Conservation (phyloP, 2,888 invertebrate genomes). For the Amphipoea lucens region DNA sequence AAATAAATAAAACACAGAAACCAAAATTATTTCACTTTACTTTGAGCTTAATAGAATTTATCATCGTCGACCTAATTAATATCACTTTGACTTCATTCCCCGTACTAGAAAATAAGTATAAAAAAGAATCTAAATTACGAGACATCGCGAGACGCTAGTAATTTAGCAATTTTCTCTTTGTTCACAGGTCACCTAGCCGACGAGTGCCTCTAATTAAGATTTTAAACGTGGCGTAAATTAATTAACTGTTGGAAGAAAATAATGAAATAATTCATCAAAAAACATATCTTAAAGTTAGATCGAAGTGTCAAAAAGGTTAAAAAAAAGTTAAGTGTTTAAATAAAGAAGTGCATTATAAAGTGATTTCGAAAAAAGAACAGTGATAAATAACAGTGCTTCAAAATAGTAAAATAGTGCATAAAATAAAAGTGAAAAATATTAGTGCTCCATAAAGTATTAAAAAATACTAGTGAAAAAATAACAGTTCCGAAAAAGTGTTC, state of each 20-base stretch:
- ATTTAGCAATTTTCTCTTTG: slow-evolving; percentile 58
- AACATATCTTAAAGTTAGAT: slow-evolving; percentile 23
- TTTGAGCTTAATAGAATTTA: background rate
- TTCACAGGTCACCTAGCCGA: slow-evolving; percentile 54
- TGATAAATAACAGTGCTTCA: background rate
- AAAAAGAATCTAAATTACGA: slow-evolving; percentile 32
- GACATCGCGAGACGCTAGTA: slow-evolving; percentile 25
- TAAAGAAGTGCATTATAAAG: background rate
- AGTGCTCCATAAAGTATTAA: slow-evolving; percentile 2
- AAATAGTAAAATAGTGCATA: slow-evolving; percentile 13
- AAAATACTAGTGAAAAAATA: slow-evolving; percentile 19
- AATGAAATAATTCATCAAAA: slow-evolving; percentile 23
- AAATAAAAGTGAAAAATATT: slow-evolving; percentile 16
- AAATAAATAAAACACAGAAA: background rate
- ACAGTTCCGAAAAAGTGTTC: background rate
- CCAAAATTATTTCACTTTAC: background rate
- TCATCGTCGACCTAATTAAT: background rate
- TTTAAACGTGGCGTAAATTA: slow-evolving; percentile 22
- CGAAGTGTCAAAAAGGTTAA: background rate
- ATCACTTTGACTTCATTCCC: background rate
- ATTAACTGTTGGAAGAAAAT: slow-evolving; percentile 19
- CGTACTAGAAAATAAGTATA: slow-evolving; percentile 11
- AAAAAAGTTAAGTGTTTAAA: background rate
- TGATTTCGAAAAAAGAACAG: slow-evolving; percentile 1
- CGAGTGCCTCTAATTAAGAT: slow-evolving; percentile 34